Evolutionary conservation across 2,797 vertebrate genomes (phyloP).

Genomic region (Gymnoscopelus braueri): DNA sequence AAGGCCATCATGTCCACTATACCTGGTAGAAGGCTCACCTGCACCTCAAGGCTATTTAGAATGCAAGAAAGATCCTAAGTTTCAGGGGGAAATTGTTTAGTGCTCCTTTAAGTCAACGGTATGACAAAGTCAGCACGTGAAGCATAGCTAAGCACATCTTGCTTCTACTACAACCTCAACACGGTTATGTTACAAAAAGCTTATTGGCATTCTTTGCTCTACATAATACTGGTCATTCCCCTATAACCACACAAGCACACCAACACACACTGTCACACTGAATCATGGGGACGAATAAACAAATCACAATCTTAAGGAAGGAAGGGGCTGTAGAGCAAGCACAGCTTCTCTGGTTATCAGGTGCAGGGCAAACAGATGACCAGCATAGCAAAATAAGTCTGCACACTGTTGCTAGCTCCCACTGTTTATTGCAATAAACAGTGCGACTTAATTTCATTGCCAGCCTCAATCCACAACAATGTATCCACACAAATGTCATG

Average conservation of each 20-base stretch:
- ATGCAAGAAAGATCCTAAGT: too few species aligned
- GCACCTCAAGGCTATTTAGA: too few species aligned
- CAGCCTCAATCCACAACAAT: background rate
- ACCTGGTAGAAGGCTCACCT: too few species aligned
- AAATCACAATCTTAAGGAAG: slow-evolving; percentile 41
- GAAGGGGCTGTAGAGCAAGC: too few species aligned
- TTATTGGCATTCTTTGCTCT: background rate
- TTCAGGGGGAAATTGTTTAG: too few species aligned
- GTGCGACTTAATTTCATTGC: too few species aligned
- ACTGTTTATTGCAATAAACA: too few species aligned
- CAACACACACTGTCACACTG: slow-evolving; percentile 18
- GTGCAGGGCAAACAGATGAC: too few species aligned
- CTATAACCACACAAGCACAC: slow-evolving; percentile 19
- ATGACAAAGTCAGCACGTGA: background rate
- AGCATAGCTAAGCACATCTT: background rate
- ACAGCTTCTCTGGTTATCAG: too few species aligned
- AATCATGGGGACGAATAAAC: slow-evolving; percentile 60
- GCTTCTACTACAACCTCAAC: background rate
- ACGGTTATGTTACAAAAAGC: background rate
- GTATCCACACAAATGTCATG: background rate
- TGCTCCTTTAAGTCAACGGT: background rate
- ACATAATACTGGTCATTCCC: slow-evolving; percentile 13
- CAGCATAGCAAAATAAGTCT: too few species aligned
- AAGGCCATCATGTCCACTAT: too few species aligned
- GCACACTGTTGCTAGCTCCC: too few species aligned